phyloP scores from a whole-genome alignment of 2,113 vertebrate genomes.

The Hyperopisus bebe region DNA sequence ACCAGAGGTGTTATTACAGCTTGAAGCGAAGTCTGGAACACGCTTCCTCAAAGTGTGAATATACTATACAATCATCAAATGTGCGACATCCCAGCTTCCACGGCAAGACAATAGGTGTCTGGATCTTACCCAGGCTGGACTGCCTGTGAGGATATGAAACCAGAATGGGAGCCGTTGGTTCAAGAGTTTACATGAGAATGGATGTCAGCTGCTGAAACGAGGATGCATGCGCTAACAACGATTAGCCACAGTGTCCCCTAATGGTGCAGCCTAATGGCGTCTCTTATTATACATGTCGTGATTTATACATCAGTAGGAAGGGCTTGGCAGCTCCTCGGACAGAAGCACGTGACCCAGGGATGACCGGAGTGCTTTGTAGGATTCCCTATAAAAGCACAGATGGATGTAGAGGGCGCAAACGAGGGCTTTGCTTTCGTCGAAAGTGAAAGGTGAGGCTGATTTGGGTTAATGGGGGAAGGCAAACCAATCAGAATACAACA shows the following conservation, averaged over 20 bases:
- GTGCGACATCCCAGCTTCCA: not conserved
- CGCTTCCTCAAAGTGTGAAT: constrained; percentile 9
- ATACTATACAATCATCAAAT: not conserved
- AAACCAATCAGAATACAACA: not conserved
- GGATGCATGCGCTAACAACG: not conserved
- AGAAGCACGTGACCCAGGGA: not conserved
- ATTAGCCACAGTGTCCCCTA: not conserved
- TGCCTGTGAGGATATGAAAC: not conserved
- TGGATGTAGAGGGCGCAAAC: not conserved
- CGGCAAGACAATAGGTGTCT: constrained; percentile 10
- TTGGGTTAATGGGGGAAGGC: not conserved
- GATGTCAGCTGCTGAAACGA: not conserved
- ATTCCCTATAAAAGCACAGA: not conserved
- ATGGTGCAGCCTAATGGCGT: not conserved
- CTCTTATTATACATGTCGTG: not conserved
- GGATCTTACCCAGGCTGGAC: not conserved
- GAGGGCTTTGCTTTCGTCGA: not conserved
- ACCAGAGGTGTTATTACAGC: not conserved
- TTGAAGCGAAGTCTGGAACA: not conserved
- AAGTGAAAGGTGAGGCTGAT: not conserved
- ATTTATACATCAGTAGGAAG: not conserved
- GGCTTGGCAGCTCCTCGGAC: not conserved
- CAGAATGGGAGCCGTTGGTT: not conserved
- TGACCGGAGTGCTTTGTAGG: not conserved
- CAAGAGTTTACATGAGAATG: not conserved